Evolutionary conservation across 2,888 invertebrate genomes (phyloP).

Genomic region (Callosobruchus maculatus): DNA sequence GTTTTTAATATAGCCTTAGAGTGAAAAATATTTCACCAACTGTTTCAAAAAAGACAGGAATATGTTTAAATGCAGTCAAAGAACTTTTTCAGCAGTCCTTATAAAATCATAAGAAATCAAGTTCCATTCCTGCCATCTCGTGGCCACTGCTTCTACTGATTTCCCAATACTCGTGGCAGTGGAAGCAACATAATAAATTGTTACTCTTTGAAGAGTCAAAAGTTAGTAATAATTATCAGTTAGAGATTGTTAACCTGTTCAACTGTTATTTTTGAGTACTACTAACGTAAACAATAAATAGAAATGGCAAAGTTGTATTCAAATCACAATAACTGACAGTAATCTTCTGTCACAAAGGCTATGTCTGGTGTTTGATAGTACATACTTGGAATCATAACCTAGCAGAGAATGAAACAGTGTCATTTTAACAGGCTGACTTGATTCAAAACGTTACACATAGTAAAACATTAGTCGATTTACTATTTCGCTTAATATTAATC

Average conservation of each 20-base stretch:
- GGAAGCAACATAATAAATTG: too few relatives aligned
- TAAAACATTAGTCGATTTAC: slow-evolving; percentile 7
- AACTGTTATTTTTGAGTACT: background rate
- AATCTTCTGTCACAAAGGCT: background rate
- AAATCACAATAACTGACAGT: background rate
- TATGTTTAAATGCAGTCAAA: too few relatives aligned
- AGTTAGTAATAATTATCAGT: too few relatives aligned
- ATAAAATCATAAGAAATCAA: too few relatives aligned
- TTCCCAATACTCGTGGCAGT: too few relatives aligned
- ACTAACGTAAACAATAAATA: slow-evolving; percentile 4
- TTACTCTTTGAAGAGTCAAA: too few relatives aligned
- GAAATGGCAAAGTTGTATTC: slow-evolving; percentile 8
- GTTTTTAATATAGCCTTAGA: too few relatives aligned
- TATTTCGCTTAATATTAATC: slow-evolving; percentile 25
- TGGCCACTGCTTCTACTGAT: too few relatives aligned
- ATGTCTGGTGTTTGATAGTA: background rate
- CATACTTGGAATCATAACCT: background rate
- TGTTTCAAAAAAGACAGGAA: too few relatives aligned
- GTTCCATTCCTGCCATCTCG: too few relatives aligned
- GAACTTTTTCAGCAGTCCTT: too few relatives aligned
- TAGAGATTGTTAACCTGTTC: background rate
- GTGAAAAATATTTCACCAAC: too few relatives aligned
- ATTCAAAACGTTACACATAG: background rate
- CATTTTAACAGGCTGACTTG: slow-evolving; percentile 14
- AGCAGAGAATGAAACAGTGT: slow-evolving; percentile 17